Percentiles rank a stretch among this genome's conserved stretches.
phyloP scores from a whole-genome alignment of 37 sponge, comb jelly and placozoan species.

The Chondrosia reniformis region DNA sequence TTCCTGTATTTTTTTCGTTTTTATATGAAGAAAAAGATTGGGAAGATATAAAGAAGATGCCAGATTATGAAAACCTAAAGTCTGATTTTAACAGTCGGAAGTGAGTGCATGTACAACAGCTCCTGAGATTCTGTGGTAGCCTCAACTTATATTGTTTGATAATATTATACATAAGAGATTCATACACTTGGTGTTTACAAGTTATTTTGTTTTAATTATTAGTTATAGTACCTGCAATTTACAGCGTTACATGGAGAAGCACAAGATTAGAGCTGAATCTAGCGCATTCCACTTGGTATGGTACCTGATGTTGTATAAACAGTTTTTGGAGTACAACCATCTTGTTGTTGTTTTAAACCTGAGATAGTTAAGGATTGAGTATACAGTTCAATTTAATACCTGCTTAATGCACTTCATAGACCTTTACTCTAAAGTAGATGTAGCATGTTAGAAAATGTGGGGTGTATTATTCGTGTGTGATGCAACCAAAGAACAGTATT shows the following conservation, averaged over 20 bases:
- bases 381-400: too few relatives aligned
- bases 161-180: not conserved
- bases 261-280: conserved; percentile 76
- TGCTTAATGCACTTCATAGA: too few relatives aligned
- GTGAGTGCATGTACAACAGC: conserved; percentile 14
- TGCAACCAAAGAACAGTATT: too few relatives aligned
- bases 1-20: too few relatives aligned
- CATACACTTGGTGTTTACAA: not conserved
- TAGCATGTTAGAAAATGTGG: too few relatives aligned
- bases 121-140: not conserved
- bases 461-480: too few relatives aligned
- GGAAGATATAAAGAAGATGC: conserved; percentile 94
- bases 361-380: too few relatives aligned
- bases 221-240: conserved; percentile 56
- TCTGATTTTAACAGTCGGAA: conserved; percentile 73
- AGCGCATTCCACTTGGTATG: conserved; percentile 85
- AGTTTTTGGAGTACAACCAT: too few relatives aligned
- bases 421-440: too few relatives aligned
- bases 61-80: conserved; percentile 77
- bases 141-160: not conserved
- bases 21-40: conserved; percentile 86
- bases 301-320: too few relatives aligned
- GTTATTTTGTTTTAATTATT: not conserved
- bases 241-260: conserved; percentile 91
- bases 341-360: too few relatives aligned